Base-by-base conservation (phyloP, 2,113 vertebrate genomes). In the Gymnorhina tibicen region DNA sequence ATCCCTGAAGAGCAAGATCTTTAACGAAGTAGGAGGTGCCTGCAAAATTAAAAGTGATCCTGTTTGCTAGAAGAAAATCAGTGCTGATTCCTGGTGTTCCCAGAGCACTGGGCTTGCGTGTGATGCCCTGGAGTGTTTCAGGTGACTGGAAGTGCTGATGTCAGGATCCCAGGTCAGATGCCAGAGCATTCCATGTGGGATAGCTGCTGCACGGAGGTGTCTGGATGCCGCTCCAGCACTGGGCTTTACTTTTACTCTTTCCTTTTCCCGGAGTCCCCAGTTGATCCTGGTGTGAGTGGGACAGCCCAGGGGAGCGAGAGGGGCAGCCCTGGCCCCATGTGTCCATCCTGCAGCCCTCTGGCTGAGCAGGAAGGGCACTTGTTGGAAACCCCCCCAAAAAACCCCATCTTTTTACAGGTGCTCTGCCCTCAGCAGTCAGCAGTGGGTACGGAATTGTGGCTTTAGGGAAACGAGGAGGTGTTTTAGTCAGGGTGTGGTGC, bases 251-350 rank as follows among this genome's bases (percentile, higher is more conserved):
- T 24, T 1, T 32, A 3, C 46, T 68, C 52, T 39, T 42, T 14
- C 4, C 39, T 44, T 32, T 2, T 23, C 35, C 62, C 58, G 59
- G 64, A 74, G 50, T 17, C 32, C 33, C 33, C 3, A 2, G 3
- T 2, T 3, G 32, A 35, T 74, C 27, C 47, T 2, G 8, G 46
- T 44, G 35, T 11, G 46, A 52, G 50, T 0, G 5, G 47, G 39
- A 19, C 63, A 77, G 68, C 37, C 50, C 16, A 47, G 78, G 46
- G 44, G 17, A 41, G 50, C 6, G 17, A 33, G 20, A 44, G 4
- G 30, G 6, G 33, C 24, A 39, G 55, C 27, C 4, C 27, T 50
- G 10, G 13, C 23, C 28, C 63, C 1, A 0, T 0, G 6, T 28
- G 41, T 15, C 14, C 39, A 10, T 53, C 80, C 32, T 70, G 17